Percentiles rank a stretch among this genome's conserved stretches.
These are phyloP conservation scores for Ciconia nigra DNA, from an alignment of 2,797 vertebrate genomes.

Conservation along the genomic window DNA sequence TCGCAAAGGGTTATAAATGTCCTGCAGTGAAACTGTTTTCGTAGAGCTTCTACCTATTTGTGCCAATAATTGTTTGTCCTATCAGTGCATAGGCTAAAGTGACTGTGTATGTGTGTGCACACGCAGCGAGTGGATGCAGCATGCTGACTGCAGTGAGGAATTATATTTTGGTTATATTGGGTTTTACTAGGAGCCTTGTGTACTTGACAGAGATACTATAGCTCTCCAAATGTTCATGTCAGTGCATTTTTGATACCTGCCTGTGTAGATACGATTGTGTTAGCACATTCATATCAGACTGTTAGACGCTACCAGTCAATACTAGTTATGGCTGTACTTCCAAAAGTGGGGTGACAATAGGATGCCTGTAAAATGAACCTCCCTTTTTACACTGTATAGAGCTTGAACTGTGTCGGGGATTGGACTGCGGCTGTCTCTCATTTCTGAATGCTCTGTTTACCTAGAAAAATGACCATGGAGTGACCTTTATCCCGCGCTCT, in stretches of 20 bases:
- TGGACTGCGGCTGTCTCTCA: neutral
- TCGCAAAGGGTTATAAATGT: neutral
- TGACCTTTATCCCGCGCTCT: neutral
- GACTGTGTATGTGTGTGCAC: neutral
- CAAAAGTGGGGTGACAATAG: neutral
- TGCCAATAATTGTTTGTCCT: neutral
- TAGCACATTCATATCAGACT: neutral
- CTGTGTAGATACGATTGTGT: neutral
- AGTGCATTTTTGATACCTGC: neutral
- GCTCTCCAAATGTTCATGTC: neutral
- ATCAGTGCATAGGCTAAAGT: accelerated
- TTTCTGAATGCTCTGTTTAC: neutral
- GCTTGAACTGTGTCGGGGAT: neutral
- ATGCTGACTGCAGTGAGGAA: neutral
- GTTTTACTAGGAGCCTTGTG: neutral
- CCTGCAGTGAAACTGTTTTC: neutral
- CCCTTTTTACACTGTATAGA: neutral
- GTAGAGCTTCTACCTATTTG: neutral
- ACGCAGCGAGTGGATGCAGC: neutral
- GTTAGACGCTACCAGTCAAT: neutral
- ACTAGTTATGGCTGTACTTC: neutral
- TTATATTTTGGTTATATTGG: neutral
- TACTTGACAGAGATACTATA: neutral
- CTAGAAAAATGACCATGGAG: neutral
- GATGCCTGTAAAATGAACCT: neutral